Base-by-base conservation (phyloP, 1,140 invertebrate genomes). In the Saxidomus purpurata region DNA sequence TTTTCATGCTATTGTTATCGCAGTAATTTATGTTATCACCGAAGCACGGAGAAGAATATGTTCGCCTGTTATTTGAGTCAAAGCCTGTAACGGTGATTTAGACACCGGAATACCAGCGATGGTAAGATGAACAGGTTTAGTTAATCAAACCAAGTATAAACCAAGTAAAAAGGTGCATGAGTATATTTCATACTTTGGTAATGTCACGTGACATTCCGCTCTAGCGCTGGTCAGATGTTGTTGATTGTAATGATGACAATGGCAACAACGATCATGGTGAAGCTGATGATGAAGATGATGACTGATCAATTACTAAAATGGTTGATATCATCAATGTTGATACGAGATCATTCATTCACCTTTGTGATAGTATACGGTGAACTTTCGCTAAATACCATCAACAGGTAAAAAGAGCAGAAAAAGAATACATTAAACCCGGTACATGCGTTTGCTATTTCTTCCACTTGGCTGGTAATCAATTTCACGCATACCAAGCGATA, bases 381-480 rank as follows among this genome's bases (percentile, higher is more conserved):
- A 28, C 22, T 38, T 40, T 71, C 67, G 36, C 28, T 71, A 71
- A 71, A 71, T 71, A 71, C 67, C 31, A 71, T 71, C 67, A 40
- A 71, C 67, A 40, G 34, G 67, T 63, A 71, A 71, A 38, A 71
- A 71, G 34, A 71, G 15, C 34, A 25, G 34, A 71, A 71, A 43
- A 71, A 71, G 31, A 38, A 71, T 38, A 38, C 31, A 36, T 38
- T 71, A 38, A 71, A 71, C 28, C 34, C 9, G 25, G 22, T 71
- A 71, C 67, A 40, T 71, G 67, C 67, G 67, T 71, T 71, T 71
- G 67, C 67, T 71, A 71, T 71, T 63, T 71, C 67, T 71, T 38
- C 67, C 67, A 40, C 13, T 71, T 71, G 67, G 67, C 67, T 38
- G 67, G 67, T 71, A 38, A 71, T 71, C 67, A 38, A 71, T 71